Evolutionary conservation across 2,797 vertebrate species (phyloP).

Genomic region (Eremophila alpestris): DNA sequence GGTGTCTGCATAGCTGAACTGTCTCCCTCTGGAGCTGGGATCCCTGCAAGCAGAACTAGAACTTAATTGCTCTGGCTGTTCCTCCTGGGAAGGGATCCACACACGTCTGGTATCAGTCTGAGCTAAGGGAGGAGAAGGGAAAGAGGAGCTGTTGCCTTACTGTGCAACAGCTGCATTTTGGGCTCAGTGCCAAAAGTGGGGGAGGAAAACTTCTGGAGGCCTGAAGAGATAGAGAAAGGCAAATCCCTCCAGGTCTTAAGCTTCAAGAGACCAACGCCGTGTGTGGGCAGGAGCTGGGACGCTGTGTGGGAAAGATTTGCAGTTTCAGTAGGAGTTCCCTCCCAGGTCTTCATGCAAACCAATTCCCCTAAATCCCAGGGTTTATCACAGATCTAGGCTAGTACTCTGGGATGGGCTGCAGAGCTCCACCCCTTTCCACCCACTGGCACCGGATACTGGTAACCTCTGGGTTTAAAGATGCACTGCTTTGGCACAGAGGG

Average conservation of each 20-base stretch:
- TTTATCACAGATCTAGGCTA: slow-evolving; percentile 13
- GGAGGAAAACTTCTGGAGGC: slow-evolving; percentile 51
- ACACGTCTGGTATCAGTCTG: not conserved
- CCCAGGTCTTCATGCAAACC: not conserved
- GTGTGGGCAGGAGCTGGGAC: slow-evolving; percentile 32
- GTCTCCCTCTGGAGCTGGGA: not conserved
- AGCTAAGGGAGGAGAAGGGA: not conserved
- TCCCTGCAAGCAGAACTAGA: not conserved
- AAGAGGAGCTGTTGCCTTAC: not conserved
- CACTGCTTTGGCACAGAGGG: not conserved
- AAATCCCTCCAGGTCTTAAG: slow-evolving; percentile 41
- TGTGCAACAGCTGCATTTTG: slow-evolving; percentile 33
- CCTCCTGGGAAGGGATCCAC: slow-evolving; percentile 20
- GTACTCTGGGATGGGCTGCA: not conserved
- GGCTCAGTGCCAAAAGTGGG: slow-evolving; percentile 41
- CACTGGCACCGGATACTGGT: not conserved
- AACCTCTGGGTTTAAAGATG: not conserved
- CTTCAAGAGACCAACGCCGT: not conserved
- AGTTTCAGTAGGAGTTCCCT: slow-evolving; percentile 44
- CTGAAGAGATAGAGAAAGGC: slow-evolving; percentile 25
- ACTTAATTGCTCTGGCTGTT: not conserved
- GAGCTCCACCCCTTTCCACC: not conserved
- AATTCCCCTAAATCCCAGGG: not conserved
- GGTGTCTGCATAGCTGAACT: not conserved
- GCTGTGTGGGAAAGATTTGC: slow-evolving; percentile 24